Evolutionary conservation across 1,140 invertebrate species (phyloP).

Genomic region (Scaptodrosophila lebanonensis): DNA sequence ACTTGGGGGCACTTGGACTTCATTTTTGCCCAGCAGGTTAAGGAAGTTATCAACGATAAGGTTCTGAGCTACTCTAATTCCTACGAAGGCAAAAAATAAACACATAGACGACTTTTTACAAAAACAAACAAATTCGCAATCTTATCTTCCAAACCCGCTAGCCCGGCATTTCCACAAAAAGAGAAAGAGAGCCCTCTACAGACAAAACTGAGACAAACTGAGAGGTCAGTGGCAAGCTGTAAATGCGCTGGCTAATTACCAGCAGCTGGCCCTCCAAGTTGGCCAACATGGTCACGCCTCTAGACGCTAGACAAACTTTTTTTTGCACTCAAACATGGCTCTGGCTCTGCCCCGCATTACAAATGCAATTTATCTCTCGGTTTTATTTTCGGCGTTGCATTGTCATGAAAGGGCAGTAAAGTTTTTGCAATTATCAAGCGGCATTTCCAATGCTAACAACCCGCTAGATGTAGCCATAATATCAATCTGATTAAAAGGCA

Average conservation of each 20-base stretch:
- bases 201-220: background rate
- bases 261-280: conserved; percentile 21
- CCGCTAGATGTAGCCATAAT: too few relatives aligned
- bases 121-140: too few relatives aligned
- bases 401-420: conserved; percentile 6
- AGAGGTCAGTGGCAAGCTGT: background rate
- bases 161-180: background rate
- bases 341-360: conserved; percentile 2
- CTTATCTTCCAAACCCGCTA: too few relatives aligned
- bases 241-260: conserved; percentile 28
- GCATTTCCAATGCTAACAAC: too few relatives aligned
- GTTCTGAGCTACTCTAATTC: conserved; percentile 55
- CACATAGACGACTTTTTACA: background rate
- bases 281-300: conserved; percentile 39
- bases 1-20: conserved; percentile 80
- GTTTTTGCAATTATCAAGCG: too few relatives aligned
- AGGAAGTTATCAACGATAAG: conserved; percentile 77
- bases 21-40: conserved; percentile 78
- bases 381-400: background rate
- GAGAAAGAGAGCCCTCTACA: background rate
- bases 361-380: conserved; percentile 26
- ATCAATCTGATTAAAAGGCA: too few relatives aligned
- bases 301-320: conserved; percentile 14
- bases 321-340: conserved; percentile 35
- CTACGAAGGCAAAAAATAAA: conserved; percentile 20